Conservation (phyloP, 2,113 vertebrate species). For the Cyprichromis sp. region DNA sequence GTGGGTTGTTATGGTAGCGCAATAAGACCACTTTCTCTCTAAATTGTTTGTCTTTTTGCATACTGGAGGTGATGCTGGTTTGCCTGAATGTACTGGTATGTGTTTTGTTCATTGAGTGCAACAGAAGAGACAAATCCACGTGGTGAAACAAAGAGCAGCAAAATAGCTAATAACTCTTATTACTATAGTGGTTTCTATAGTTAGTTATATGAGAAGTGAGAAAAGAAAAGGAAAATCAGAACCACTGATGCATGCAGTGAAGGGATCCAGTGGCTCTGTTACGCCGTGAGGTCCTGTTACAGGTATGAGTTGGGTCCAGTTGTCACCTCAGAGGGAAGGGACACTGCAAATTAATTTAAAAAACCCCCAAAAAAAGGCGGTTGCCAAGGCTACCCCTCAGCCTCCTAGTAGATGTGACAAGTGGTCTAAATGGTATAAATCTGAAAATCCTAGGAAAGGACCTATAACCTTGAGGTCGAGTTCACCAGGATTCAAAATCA, state of each 20-base stretch:
- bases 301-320: background rate
- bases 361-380: rapidly evolving
- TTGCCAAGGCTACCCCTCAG: background rate
- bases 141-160: background rate
- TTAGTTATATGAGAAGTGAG: background rate
- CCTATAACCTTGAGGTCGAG: background rate
- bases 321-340: background rate
- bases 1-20: background rate
- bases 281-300: background rate
- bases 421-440: background rate
- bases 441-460: background rate
- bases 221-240: background rate
- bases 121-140: background rate
- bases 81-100: background rate
- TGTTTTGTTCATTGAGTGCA: background rate
- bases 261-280: background rate
- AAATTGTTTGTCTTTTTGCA: background rate
- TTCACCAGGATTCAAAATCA: background rate
- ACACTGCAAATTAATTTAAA: background rate
- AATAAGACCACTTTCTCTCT: background rate
- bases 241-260: background rate
- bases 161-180: background rate
- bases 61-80: background rate
- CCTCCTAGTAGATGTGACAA: background rate
- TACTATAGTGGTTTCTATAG: background rate